Percentiles rank a stretch among this genome's conserved stretches.
Evolutionary conservation across 1,140 invertebrate genomes (phyloP).

Genomic region (Pogonomyrmex barbatus): DNA sequence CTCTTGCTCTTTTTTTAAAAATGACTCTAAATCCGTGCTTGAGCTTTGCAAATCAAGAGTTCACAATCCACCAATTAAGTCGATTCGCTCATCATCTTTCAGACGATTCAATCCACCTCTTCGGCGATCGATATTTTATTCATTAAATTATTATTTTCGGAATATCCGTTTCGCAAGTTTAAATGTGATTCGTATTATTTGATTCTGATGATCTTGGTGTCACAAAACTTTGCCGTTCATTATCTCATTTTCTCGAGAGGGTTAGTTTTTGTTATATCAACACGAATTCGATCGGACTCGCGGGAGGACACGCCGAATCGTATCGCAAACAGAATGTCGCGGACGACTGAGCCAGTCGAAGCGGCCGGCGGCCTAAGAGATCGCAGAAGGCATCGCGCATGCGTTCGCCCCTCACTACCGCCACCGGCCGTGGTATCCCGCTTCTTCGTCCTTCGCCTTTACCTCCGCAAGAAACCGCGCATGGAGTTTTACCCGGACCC

Average conservation of each 20-base stretch:
- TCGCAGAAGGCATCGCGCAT: slow-evolving; percentile 83
- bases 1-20: background rate
- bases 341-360: slow-evolving; percentile 82
- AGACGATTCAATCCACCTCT: background rate
- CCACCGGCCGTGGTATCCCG: slow-evolving; percentile 60
- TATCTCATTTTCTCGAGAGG: background rate
- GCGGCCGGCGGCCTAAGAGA: slow-evolving; percentile 77
- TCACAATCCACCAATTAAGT: background rate
- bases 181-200: background rate
- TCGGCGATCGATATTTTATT: background rate
- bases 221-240: background rate
- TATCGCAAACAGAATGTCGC: slow-evolving; percentile 86
- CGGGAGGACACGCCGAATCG: slow-evolving; percentile 74
- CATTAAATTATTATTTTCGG: background rate
- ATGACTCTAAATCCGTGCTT: background rate
- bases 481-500: slow-evolving; percentile 42
- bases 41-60: background rate
- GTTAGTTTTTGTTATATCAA: background rate
- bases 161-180: background rate
- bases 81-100: background rate
- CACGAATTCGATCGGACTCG: background rate
- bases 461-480: slow-evolving; percentile 58
- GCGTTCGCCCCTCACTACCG: slow-evolving; percentile 76
- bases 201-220: background rate
- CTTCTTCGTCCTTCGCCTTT: slow-evolving; percentile 67